A percentile compares a stretch with the other conserved stretches of the same genome.
Evolutionary conservation across 2,888 invertebrate species (phyloP).

Genomic region (Ommatoiulus sabulosus): DNA sequence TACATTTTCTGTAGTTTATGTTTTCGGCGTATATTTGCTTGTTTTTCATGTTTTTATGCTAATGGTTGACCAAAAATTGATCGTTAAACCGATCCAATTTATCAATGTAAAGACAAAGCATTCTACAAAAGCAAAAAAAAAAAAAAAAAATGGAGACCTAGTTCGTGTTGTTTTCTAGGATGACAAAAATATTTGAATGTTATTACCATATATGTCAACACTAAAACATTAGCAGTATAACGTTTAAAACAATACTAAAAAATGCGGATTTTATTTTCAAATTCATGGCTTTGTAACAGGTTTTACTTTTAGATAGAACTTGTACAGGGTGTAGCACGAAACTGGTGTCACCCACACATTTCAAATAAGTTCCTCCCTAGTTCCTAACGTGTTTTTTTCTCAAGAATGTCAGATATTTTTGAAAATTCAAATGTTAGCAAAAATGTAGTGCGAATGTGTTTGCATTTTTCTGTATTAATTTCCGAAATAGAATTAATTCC

Average conservation of each 20-base stretch:
- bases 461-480: background rate
- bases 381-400: background rate
- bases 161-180: background rate
- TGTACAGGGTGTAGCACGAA: constrained; percentile 8
- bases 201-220: background rate
- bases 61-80: background rate
- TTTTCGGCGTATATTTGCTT: background rate
- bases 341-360: background rate
- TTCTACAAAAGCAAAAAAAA: background rate
- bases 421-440: background rate
- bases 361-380: background rate
- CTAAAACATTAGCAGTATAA: background rate
- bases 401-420: background rate
- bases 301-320: background rate
- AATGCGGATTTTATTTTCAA: background rate
- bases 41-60: too few species aligned
- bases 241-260: background rate
- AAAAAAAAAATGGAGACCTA: background rate
- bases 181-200: background rate
- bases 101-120: background rate
- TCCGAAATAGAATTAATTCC: background rate
- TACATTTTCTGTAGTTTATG: background rate
- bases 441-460: background rate
- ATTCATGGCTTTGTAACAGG: background rate
- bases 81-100: too few species aligned